Base-by-base conservation (phyloP, 2,797 vertebrate species). In the Tangara arthus region DNA sequence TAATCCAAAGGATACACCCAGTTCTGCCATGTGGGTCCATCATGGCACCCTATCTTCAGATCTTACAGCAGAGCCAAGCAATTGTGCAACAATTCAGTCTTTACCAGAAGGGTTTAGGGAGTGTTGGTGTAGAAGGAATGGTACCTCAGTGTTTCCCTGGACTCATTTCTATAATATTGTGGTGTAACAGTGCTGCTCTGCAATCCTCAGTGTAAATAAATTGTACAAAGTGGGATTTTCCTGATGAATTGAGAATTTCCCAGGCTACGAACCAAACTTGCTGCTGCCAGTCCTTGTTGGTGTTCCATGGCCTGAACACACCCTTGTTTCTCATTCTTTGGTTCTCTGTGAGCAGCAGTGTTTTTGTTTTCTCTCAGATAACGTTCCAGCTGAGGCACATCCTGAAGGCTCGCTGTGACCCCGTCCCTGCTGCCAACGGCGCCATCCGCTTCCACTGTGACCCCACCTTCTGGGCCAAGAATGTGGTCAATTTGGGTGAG, bases 391-490 rank as follows among this genome's bases (percentile, higher is more conserved):
- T 99, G 60, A 98, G 99, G 55, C 98, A 99, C 95, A 98, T 99
- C 89, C 98, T 99, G 94, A 99, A 99, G 97, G 99, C 99, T 2
- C 98, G 99, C 7, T 98, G 99, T 77, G 99, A 99, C 84, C 98
- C 99, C 8, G 99, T 99, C 8, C 99, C 99, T 8, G 99, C 99
- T 96, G 99, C 99, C 94, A 99, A 99, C 37, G 99, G 99, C 92
- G 98, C 99, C 6, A 98, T 99, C 37, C 99, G 99, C 82, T 99
- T 99, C 97, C 99, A 99, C 93, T 99, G 99, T 92, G 99, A 99
- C 94, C 99, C 99, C 56, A 99, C 99, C 1, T 99, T 99, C 97
- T 99, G 99, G 99, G 99, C 99, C 91, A 99, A 99, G 98, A 99
- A 99, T 12, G 99, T 99, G 37, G 99, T 99, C 71, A 99, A 99